Percentiles rank a stretch among this genome's conserved stretches.
phyloP scores from a whole-genome alignment of 2,888 invertebrate species.

The Archaeoteleia sp. region DNA sequence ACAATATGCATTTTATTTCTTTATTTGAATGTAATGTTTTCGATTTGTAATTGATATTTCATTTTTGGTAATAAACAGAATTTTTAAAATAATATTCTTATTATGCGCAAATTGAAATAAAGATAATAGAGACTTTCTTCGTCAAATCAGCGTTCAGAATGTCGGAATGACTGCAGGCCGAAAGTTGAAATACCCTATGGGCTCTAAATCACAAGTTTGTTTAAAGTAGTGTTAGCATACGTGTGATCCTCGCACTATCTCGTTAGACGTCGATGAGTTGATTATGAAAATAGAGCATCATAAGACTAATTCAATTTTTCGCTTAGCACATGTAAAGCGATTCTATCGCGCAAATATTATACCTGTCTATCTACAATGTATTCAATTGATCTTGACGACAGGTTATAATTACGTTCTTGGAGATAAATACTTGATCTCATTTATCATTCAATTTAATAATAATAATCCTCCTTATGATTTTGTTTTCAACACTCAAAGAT shows the following conservation, averaged over 20 bases:
- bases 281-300: constrained; percentile 23
- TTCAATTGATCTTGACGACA: constrained; percentile 26
- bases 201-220: constrained; percentile 11
- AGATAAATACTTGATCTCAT: constrained; percentile 41
- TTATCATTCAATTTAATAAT: constrained; percentile 34
- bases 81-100: too few species aligned
- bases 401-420: constrained; percentile 34
- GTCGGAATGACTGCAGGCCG: constrained; percentile 33
- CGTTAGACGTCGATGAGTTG: constrained; percentile 31
- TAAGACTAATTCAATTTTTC: constrained; percentile 12
- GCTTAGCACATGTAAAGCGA: constrained; percentile 22
- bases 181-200: constrained; percentile 39
- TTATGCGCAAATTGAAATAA: constrained; percentile 17
- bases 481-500: constrained; percentile 9
- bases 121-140: constrained; percentile 22
- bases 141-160: constrained; percentile 36
- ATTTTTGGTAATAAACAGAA: not conserved
- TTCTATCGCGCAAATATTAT: constrained; percentile 40
- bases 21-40: not conserved
- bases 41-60: not conserved
- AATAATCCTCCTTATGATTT: constrained; percentile 2
- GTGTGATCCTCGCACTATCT: constrained; percentile 25
- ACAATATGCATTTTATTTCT: too few species aligned
- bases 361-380: constrained; percentile 27
- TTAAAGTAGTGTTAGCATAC: too few species aligned